Base-by-base conservation (phyloP, 2,888 invertebrate genomes). In the Synanthedon myopaeformis region DNA sequence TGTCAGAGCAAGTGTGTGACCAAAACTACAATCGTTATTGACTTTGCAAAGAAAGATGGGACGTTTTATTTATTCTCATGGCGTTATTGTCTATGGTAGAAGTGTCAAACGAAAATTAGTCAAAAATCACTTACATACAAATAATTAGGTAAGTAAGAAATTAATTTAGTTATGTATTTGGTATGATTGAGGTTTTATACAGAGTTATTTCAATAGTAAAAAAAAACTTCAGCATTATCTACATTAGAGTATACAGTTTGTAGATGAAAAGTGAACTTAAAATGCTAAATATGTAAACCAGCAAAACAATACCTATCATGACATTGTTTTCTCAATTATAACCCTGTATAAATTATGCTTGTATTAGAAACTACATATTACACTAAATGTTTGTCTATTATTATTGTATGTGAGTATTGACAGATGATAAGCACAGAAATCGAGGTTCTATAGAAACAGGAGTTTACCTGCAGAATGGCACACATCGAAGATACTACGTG, bases 341-440 rank as follows among this genome's bases (percentile, higher is more conserved):
- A 85, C 85, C 85, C 86, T 85, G 86, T 84, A 85, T 83, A 85
- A 84, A 85, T 85, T 84, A 86, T 85, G 82, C 85, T 82, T 84
- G 84, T 69, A 60, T 72, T 75, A 74, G 72, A 61, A 74, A 73
- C 80, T 83, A 35, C 35, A 35, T 35, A 85, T 80, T 80, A 69
- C 64, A 75, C 72, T 79, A 80, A 23, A 23, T 76, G 74, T 71
- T 74, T 35, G 35, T 35, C 73, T 69, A 51, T 19, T 51, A 41
- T 35, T 35, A 17, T 19, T 17, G 12, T 50, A 74, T 73, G 82
- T 85, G 85, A 85, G 85, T 85, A 85, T 86, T 85, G 64, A 66
- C 70, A 78, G 79, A 77, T 67, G 76, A 75, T 79, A 81, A 82
- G 78, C 79, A 78, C 74, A 78, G 78, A 77, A 10, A 67, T 51